phyloP scores from a whole-genome alignment of 1,140 invertebrate genomes.

The Helicorthomorpha holstii region DNA sequence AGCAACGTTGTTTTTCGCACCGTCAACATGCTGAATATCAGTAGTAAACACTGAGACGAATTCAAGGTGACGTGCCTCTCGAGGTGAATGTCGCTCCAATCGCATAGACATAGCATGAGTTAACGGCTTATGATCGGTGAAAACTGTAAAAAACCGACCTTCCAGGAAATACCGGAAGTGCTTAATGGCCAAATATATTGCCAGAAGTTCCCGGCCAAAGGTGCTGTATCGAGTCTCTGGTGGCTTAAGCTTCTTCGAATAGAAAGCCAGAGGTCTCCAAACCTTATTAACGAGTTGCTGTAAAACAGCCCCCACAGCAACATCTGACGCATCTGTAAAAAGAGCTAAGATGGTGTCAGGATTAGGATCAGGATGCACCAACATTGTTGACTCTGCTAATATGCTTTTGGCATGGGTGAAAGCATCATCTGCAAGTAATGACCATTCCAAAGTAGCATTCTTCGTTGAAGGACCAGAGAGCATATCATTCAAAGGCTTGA shows the following conservation, averaged over 20 bases:
- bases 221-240: constrained; percentile 12
- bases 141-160: constrained; percentile 15
- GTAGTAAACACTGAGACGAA: constrained; percentile 24
- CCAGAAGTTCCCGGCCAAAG: constrained; percentile 15
- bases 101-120: constrained; percentile 13
- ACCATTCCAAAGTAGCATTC: constrained; percentile 10
- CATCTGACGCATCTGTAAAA: constrained; percentile 16
- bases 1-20: constrained; percentile 18
- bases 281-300: constrained; percentile 4
- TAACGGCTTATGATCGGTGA: constrained; percentile 19
- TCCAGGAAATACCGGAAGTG: constrained; percentile 19
- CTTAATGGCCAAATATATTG: constrained; percentile 15
- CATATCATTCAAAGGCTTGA: constrained; percentile 6
- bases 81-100: constrained; percentile 10
- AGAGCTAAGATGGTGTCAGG: constrained; percentile 7
- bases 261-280: constrained; percentile 9
- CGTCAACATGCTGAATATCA: constrained; percentile 21
- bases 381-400: constrained; percentile 1
- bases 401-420: constrained; percentile 13
- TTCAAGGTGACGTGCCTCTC: constrained; percentile 19
- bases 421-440: constrained; percentile 1
- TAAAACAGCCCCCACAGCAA: constrained; percentile 6
- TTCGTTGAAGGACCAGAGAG: neutral
- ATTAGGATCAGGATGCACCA: constrained; percentile 10
- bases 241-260: constrained; percentile 7